These are phyloP conservation scores for Microplitis mediator DNA, from an alignment of 1,140 invertebrate genomes.

Conservation along the genomic window DNA sequence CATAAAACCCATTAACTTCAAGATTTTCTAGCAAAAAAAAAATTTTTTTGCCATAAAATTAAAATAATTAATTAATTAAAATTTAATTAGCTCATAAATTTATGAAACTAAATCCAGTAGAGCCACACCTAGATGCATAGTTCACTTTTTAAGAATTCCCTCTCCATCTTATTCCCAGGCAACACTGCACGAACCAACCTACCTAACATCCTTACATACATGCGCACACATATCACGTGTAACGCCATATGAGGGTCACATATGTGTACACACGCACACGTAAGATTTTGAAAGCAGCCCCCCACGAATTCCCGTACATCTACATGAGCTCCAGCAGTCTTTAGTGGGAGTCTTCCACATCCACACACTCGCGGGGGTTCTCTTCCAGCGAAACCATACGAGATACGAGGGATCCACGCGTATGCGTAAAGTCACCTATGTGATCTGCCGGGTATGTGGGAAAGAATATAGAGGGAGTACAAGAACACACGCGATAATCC, in stretches of 20 bases:
- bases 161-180: background rate
- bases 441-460: background rate
- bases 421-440: slow-evolving; percentile 18
- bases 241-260: background rate
- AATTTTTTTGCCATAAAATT: background rate
- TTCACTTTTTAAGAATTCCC: background rate
- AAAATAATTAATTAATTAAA: background rate
- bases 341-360: background rate
- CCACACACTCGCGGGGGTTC: too few relatives aligned
- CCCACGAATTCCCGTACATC: slow-evolving; percentile 10
- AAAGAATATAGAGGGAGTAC: background rate
- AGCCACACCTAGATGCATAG: background rate
- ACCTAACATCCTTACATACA: background rate
- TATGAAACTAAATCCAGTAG: background rate
- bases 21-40: too few relatives aligned
- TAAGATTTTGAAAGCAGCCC: background rate
- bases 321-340: slow-evolving; percentile 7
- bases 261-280: background rate
- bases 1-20: too few relatives aligned
- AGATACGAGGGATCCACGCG: background rate
- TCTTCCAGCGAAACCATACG: too few relatives aligned
- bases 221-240: background rate
- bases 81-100: background rate
- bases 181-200: background rate
- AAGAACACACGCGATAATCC: background rate